These are phyloP conservation scores for Okamejei kenojei DNA, from an alignment of 2,797 vertebrate species.

Conservation along the genomic window DNA sequence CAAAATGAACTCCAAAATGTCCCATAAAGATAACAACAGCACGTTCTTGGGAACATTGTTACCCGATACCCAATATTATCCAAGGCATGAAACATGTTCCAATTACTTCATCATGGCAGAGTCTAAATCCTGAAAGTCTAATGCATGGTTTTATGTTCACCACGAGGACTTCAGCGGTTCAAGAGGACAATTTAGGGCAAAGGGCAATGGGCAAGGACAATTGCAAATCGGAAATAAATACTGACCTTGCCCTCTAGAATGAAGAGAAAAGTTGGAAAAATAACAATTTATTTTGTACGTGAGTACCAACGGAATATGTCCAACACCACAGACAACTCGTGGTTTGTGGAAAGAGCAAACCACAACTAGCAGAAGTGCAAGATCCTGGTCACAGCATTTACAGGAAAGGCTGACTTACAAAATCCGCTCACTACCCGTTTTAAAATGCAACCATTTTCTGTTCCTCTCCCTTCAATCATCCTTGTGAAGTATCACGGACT, in stretches of 20 bases:
- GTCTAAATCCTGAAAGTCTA: too few relatives aligned
- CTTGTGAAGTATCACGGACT: neutral
- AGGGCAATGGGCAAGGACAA: too few relatives aligned
- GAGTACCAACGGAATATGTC: neutral
- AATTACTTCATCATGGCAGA: too few relatives aligned
- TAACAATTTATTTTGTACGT: neutral
- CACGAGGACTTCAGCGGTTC: too few relatives aligned
- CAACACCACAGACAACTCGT: neutral
- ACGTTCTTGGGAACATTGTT: too few relatives aligned
- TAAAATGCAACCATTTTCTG: neutral
- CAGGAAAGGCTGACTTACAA: neutral
- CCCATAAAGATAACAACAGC: too few relatives aligned
- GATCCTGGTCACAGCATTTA: neutral
- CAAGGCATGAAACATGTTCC: too few relatives aligned
- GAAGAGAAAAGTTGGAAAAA: neutral
- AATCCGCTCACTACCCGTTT: neutral
- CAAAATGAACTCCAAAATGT: too few relatives aligned
- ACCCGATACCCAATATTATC: too few relatives aligned
- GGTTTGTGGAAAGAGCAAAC: neutral
- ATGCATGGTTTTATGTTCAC: too few relatives aligned
- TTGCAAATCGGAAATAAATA: too few relatives aligned
- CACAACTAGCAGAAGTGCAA: neutral
- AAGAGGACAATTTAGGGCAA: too few relatives aligned
- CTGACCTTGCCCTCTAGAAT: neutral
- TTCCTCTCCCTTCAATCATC: neutral